Base-by-base conservation (phyloP, 2,797 vertebrate species). In the Pseudochirops corinnae region DNA sequence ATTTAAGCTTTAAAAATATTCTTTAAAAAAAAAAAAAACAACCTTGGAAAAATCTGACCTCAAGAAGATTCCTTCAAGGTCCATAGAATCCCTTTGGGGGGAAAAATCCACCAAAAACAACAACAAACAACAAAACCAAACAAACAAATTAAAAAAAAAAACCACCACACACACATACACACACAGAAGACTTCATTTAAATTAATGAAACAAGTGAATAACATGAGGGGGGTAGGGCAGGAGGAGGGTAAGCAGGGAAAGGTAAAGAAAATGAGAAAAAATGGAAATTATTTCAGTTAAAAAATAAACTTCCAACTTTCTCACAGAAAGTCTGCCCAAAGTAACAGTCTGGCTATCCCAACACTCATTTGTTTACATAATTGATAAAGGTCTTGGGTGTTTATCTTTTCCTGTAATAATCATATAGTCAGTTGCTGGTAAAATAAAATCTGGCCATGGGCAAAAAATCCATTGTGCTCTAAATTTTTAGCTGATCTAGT, bases 1-100 rank as follows among this genome's bases (percentile, higher is more conserved):
- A 98, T 98, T 98, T 98, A 98, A 98, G 98, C 98, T 98, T 98
- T 98, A 98, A 98, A 98, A 98, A 98, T 98, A 98, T 97, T 97
- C 97, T 98, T 98, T 97, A 98, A 98, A 98, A 97, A 98, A 97
- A 91, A 62, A 87, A 96, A 97, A 92, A 94, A 95, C 33, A 92
- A 97, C 97, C 95, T 97, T 95, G 96, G 98, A 98, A 90, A 91
- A 98, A 98, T 92, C 97, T 91, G 96, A 98, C 97, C 96, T 98
- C 92, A 93, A 98, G 93, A 97, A 95, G 97, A 96, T 21, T 95
- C 96, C 96, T 96, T 96, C 94, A 95, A 97, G 97, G 96, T 97
- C 96, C 93, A 94, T 9, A 91, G 96, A 95, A 92, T 93, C 95
- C 96, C 97, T 97, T 94, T 94, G 95, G 95, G 67, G 55, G 55